Base-by-base conservation (phyloP, 2,797 vertebrate species). In the Leptodactylus fallax region DNA sequence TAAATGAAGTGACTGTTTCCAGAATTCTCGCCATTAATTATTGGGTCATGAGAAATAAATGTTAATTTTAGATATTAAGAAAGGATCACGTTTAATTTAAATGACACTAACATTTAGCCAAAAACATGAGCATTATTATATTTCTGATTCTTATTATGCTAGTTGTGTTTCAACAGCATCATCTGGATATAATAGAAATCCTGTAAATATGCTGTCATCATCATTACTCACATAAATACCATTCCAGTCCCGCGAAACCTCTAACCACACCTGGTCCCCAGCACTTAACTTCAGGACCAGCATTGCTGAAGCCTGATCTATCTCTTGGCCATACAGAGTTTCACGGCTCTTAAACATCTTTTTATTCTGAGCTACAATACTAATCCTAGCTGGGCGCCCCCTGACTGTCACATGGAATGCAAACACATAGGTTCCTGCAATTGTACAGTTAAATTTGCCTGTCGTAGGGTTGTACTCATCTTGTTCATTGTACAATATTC, bases 191-290 rank as follows among this genome's bases (percentile, higher is more conserved):
- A 99, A 95, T 90, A 99, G 95, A 91, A 99, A 99, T 23, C 98
- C 98, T 0, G 97, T 97, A 90, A 99, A 99, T 92, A 97, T 93
- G 82, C 98, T 98, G 92, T 99, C 97, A 0, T 99, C 98, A 89
- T 99, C 98, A 0, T 95, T 95, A n/a, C 98, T 97, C 25, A 95
- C 97, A 0, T 99, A 98, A 0, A 96, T 93, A 0, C 98, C 98
- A 1, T 99, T 99, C 98, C 98, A 99, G 90, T 99, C 98, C 92
- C 97, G 96, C 0, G 96, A 93, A 0, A 97, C 97, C 92, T 99
- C 98, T 93, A 99, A 93, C 98, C 98, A 99, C 79, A 99, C 97
- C 88, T 98, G 96, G 91, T 99, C 98, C 0, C 98, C 98, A 0
- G 17, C 93, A 0, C 89, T 93, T 88, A 99, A 92, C 87, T 92